Percentiles rank a stretch among this genome's conserved stretches.
phyloP scores from a whole-genome alignment of 2,888 invertebrate genomes.

The Empis livida region DNA sequence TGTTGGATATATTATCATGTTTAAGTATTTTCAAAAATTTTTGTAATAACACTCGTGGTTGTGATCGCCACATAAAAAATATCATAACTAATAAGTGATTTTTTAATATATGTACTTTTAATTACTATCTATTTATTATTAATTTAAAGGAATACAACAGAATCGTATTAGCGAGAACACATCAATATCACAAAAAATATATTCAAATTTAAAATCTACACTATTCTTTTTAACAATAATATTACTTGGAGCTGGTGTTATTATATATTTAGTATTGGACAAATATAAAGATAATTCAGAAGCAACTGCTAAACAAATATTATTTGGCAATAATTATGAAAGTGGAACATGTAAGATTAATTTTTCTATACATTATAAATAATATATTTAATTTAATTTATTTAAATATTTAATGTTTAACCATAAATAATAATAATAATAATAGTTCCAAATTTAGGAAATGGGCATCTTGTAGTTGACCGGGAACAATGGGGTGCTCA shows the following conservation, averaged over 20 bases:
- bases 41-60: no score
- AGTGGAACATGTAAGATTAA: constrained; percentile 31
- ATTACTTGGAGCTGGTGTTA: constrained; percentile 20
- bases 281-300: constrained; percentile 11
- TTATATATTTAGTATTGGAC: constrained; percentile 25
- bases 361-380: not conserved
- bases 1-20: no score
- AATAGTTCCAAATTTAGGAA: constrained; percentile 36
- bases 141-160: constrained; percentile 24
- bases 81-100: no score
- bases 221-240: constrained; percentile 21
- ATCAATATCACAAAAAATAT: constrained; percentile 18
- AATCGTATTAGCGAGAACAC: constrained; percentile 14
- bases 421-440: not conserved
- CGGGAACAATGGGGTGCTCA: constrained; percentile 34
- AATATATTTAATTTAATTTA: not conserved
- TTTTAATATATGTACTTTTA: no score
- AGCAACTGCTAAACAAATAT: constrained; percentile 16
- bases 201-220: constrained; percentile 23
- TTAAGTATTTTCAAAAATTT: no score
- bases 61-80: no score
- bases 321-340: constrained; percentile 32
- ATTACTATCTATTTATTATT: no score
- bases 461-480: constrained; percentile 33
- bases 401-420: not conserved